Base-by-base conservation (phyloP, 2,797 vertebrate species). In the Enteromius mattozi region DNA sequence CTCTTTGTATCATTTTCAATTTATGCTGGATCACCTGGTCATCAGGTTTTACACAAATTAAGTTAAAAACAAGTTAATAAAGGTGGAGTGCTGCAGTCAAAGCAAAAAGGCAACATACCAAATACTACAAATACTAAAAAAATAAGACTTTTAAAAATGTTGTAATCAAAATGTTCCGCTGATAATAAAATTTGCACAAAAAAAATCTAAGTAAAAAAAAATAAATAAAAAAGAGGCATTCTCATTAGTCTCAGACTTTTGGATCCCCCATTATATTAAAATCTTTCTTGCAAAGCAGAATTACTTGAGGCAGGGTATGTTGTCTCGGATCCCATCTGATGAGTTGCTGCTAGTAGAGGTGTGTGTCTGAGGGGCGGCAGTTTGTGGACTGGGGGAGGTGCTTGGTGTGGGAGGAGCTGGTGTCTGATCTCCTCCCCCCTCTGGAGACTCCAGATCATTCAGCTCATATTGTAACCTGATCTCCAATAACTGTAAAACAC, bases 291-390 rank as follows among this genome's bases (percentile, higher is more conserved):
- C 5, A 78, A 70, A 56, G 54, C 30, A 24, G 30, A 90, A 94
- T 85, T 96, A 99, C 98, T 97, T 99, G 90, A 99, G 97, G 92
- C 97, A 99, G 81, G 98, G 97, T n/a, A 98, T 95, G 89, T 97
- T 99, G 94, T 98, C 97, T 69, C 96, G 95, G 89, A 96, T 94
- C 27, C 97, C 97, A 56, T 99, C 97, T 14, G 98, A 99, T 61
- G 98, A 99, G 93, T 96, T 99, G 94, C 98, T 99, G 89, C 97
- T 98, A 91, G 96, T 98, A 85, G 97, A 98, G 14, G 97, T 97
- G 85, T 98, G 98, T 81, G 97, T 96, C 88, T 97, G 97, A 13
- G 96, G 96, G 80, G 92, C 95, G 30, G 95, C 90, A 19, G 96
- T 96, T 78, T 98, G 97, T 87, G 97, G 96, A 90, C 94, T 96